These are phyloP conservation scores for Sitobion miscanthi DNA, from an alignment of 1,140 invertebrate species.

Conservation along the genomic window DNA sequence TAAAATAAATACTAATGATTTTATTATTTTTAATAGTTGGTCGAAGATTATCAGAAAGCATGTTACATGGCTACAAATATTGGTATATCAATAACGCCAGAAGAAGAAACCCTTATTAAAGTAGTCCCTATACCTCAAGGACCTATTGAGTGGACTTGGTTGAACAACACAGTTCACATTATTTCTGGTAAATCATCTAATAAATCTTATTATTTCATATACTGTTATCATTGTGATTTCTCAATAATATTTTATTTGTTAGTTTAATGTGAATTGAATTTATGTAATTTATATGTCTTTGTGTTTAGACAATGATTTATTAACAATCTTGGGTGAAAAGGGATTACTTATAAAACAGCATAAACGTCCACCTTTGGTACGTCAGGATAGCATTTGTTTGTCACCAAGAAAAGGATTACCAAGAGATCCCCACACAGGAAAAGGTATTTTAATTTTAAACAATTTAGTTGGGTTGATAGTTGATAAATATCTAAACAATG, in stretches of 20 bases:
- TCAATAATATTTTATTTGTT: neutral
- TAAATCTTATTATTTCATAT: neutral
- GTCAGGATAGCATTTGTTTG: constrained; percentile 61
- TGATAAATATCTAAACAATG: neutral
- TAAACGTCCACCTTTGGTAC: constrained; percentile 61
- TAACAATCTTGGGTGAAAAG: constrained; percentile 58
- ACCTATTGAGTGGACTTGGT: constrained; percentile 62
- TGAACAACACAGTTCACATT: constrained; percentile 61
- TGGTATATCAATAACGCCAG: constrained; percentile 69
- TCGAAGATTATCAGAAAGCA: constrained; percentile 73
- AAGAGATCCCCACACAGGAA: constrained; percentile 58
- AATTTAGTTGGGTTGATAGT: neutral
- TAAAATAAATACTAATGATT: neutral
- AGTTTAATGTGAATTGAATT: neutral
- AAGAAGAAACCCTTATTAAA: constrained; percentile 81
- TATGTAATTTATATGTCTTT: neutral
- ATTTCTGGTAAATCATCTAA: constrained; percentile 62
- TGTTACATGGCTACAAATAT: constrained; percentile 68
- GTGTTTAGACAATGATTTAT: constrained; percentile 57
- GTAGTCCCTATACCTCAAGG: constrained; percentile 68
- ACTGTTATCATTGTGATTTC: neutral
- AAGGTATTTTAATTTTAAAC: constrained; percentile 56
- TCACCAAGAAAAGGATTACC: constrained; percentile 60
- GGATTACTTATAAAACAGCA: constrained; percentile 43
- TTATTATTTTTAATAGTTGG: constrained; percentile 61